Evolutionary conservation across 2,113 vertebrate genomes (phyloP), one percentile per base, ranked within the genome.

Genomic region (Pogonocichla stellata): DNA sequence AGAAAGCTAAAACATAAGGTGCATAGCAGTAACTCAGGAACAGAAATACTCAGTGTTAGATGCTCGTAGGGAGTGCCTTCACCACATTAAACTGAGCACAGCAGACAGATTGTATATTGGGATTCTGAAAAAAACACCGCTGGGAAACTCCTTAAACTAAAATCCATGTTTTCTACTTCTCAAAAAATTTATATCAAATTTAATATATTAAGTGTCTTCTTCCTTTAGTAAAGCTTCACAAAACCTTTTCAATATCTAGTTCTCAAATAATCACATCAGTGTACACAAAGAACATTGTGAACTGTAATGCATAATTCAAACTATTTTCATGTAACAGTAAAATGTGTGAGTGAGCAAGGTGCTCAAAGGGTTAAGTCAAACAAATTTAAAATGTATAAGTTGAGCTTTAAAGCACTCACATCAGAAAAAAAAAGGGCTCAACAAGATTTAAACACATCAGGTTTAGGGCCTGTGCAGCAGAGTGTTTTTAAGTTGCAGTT

Each of bases 401-500:
- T 80, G 28, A 80, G 50, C 40, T 61, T 79, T 45, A 40, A 91
- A 84, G 33, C 40, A 81, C 51, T 71, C 33, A 61, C 28, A 17
- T 48, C 19, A 53, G 17, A 25, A 73, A 61, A 62, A 62, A 79
- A 47, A 86, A 10, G 10, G 11, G 2, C 23, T 79, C 48, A 50
- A 29, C 24, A 48, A 64, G 78, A 65, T 72, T 85, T 69, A 89
- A 91, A 79, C 13, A 79, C 19, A 40, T 65, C 57, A 85, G 36
- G 50, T 82, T 90, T 57, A 72, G n/a, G 31, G 42, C 60, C 25
- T 36, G 17, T 45, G 24, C 20, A 75, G 40, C 4, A 45, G 18
- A 77, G 33, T 51, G 31, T 2, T 94, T 91, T 96, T 60, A 72
- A 85, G 77, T 19, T 53, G 28, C 18, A 85, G 62, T 88, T 88